Conservation (phyloP, 1,140 invertebrate species). For the Dinothrombium tinctorium region DNA sequence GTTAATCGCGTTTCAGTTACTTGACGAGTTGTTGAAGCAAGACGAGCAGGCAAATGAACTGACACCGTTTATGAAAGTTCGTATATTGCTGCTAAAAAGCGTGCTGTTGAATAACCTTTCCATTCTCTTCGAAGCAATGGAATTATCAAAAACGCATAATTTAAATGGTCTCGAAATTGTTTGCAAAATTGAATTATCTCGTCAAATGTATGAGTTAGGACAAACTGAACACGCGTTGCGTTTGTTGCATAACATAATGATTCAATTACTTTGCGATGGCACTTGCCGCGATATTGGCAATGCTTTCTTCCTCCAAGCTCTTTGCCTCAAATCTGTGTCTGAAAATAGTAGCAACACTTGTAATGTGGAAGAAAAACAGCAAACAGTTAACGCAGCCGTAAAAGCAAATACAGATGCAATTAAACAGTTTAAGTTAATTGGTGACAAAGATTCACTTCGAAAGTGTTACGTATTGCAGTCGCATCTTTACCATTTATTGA, state of each 20-base stretch:
- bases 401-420: slow-evolving; percentile 1
- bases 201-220: slow-evolving; percentile 3
- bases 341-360: too few species aligned
- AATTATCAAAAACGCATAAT: neutral
- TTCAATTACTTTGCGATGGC: neutral
- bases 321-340: neutral
- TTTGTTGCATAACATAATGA: neutral
- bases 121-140: slow-evolving; percentile 4
- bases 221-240: neutral
- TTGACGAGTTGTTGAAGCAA: neutral
- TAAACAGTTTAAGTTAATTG: neutral
- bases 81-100: neutral
- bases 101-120: slow-evolving; percentile 5
- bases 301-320: slow-evolving; percentile 1
- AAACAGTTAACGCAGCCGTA: neutral
- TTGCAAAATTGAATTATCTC: slow-evolving; percentile 4
- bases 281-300: neutral
- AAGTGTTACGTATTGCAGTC: slow-evolving; percentile 1
- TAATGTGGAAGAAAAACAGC: too few species aligned
- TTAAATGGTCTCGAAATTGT: slow-evolving; percentile 3
- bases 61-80: neutral
- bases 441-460: neutral
- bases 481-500: slow-evolving; percentile 4
- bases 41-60: neutral
- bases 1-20: neutral